Conservation (phyloP, 2,888 invertebrate species). For the Sarcophaga variegata region DNA sequence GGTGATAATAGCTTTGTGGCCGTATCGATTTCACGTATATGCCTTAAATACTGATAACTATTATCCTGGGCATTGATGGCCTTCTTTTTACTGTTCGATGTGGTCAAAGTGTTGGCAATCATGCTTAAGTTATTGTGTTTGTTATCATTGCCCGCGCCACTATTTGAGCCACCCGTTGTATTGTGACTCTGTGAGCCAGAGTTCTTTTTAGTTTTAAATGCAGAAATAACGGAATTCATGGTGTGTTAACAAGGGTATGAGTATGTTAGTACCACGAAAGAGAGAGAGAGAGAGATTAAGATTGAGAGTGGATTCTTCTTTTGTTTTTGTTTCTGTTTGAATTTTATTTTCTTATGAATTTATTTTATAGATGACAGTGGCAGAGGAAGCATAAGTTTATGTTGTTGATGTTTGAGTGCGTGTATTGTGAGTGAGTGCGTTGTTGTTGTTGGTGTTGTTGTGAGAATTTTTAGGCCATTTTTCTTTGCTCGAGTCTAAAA, state of each 20-base stretch:
- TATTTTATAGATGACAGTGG: no score
- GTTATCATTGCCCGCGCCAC: slow-evolving; percentile 67
- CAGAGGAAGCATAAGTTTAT: no score
- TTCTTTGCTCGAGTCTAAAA: no score
- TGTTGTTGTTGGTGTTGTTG: no score
- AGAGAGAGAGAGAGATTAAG: no score
- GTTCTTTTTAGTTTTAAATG: slow-evolving; percentile 81
- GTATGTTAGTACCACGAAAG: background rate
- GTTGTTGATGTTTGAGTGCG: no score
- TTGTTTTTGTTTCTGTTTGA: no score
- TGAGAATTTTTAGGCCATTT: no score
- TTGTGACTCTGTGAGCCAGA: slow-evolving; percentile 66
- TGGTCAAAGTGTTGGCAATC: slow-evolving; percentile 70
- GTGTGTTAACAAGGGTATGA: slow-evolving; percentile 5
- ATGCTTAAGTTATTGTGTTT: slow-evolving; percentile 71
- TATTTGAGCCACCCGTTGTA: slow-evolving; percentile 56
- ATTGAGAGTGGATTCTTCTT: no score
- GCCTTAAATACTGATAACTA: slow-evolving; percentile 81
- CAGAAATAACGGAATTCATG: slow-evolving; percentile 82
- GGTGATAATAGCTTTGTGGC: slow-evolving; percentile 80
- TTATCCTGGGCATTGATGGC: slow-evolving; percentile 78
- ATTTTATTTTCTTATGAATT: no score
- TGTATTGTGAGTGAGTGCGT: no score
- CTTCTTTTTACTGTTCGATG: slow-evolving; percentile 74
- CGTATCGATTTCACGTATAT: slow-evolving; percentile 81